These are phyloP conservation scores for Dasysyrphus tricinctus DNA, from an alignment of 2,888 invertebrate species.

Conservation along the genomic window DNA sequence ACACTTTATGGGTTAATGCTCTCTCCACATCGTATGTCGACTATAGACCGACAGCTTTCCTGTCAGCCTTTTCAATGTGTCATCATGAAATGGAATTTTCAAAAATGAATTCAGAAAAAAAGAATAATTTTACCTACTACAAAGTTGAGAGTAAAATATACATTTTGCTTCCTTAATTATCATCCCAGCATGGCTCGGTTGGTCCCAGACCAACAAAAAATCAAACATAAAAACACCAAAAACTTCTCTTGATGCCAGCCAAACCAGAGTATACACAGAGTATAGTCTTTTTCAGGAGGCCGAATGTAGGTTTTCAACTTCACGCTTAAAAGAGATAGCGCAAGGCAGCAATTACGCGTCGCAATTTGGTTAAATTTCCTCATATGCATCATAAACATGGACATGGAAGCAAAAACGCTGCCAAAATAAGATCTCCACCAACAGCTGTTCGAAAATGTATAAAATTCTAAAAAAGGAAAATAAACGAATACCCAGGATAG, in stretches of 20 bases:
- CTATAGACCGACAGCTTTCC: constrained; percentile 40
- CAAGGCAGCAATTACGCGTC: constrained; percentile 47
- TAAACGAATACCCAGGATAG: constrained; percentile 35
- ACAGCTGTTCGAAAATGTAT: constrained; percentile 59
- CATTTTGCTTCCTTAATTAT: constrained; percentile 69
- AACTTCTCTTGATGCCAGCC: constrained; percentile 31
- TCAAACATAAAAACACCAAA: constrained; percentile 32
- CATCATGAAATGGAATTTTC: constrained; percentile 55
- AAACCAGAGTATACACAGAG: neutral
- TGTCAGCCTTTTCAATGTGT: constrained; percentile 57
- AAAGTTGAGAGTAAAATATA: constrained; percentile 55
- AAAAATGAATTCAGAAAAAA: neutral
- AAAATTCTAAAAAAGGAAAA: constrained; percentile 51
- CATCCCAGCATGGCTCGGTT: constrained; percentile 44
- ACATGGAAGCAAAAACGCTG: constrained; percentile 66
- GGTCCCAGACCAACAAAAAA: constrained; percentile 31
- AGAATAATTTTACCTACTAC: constrained; percentile 12
- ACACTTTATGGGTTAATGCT: constrained; percentile 68
- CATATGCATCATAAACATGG: constrained; percentile 72
- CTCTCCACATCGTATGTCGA: constrained; percentile 29
- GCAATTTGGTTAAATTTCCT: constrained; percentile 56
- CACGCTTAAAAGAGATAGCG: constrained; percentile 42
- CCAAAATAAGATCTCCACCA: constrained; percentile 72
- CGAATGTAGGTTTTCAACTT: constrained; percentile 48
- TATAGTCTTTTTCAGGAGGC: neutral